Conservation (phyloP, 1,140 invertebrate genomes). For the Stegodyphus mimosarum region DNA sequence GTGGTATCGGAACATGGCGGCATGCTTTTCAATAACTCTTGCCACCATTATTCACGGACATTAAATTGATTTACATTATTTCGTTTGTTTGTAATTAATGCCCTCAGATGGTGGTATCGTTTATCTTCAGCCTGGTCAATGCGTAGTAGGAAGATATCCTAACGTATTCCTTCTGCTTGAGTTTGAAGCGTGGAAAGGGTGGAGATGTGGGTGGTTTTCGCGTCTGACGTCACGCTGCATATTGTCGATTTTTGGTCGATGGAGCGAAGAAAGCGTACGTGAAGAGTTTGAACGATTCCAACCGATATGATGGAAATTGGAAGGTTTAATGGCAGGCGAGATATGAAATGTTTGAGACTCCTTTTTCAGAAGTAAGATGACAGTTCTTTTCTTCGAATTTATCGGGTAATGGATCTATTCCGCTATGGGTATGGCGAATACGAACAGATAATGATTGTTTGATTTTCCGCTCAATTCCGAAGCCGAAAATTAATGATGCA, state of each 20-base stretch:
- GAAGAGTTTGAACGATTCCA: background rate
- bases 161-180: no score
- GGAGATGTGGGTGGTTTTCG: background rate
- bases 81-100: constrained; percentile 57
- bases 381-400: no score
- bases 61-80: constrained; percentile 56
- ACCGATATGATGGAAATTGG: background rate
- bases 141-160: background rate
- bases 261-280: background rate
- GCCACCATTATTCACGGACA: constrained; percentile 44
- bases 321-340: background rate
- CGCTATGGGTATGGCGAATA: no score
- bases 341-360: background rate
- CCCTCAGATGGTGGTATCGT: constrained; percentile 26
- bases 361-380: no score
- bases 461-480: no score
- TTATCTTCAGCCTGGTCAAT: constrained; percentile 43
- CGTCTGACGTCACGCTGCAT: no score
- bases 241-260: background rate
- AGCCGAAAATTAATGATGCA: no score
- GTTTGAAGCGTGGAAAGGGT: background rate
- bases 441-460: no score
- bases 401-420: no score
- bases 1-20: background rate
- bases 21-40: constrained; percentile 54